phyloP scores from a whole-genome alignment of 2,113 vertebrate species.

The Pheucticus melanocephalus region DNA sequence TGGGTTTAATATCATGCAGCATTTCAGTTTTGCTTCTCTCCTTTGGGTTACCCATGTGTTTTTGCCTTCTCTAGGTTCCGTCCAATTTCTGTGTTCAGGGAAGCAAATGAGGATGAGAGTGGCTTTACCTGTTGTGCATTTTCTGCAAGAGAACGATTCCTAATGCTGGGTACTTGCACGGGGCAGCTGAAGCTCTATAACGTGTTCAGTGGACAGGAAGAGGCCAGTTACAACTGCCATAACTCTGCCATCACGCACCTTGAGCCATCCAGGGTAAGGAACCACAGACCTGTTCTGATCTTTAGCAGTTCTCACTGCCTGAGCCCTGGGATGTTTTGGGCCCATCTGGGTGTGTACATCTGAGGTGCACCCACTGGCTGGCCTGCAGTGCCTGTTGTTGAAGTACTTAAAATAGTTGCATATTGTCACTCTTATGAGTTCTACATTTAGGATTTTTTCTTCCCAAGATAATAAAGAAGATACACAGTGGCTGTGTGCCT shows the following conservation, averaged over 20 bases:
- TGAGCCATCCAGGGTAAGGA: constrained; percentile 90
- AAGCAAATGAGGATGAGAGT: constrained; percentile 97
- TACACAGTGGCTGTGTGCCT: neutral
- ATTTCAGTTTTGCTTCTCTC: neutral
- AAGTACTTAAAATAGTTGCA: neutral
- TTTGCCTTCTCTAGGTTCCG: constrained; percentile 82
- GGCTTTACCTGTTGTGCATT: constrained; percentile 98
- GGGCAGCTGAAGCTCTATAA: constrained; percentile 98
- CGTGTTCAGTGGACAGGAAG: constrained; percentile 96
- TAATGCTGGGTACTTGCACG: constrained; percentile 97
- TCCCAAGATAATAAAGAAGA: neutral
- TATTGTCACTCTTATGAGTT: neutral
- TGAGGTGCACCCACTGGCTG: neutral
- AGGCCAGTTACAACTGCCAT: constrained; percentile 97
- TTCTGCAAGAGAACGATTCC: constrained; percentile 94
- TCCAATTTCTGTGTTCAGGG: constrained; percentile 96
- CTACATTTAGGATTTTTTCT: neutral
- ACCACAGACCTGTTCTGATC: neutral
- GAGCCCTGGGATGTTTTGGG: neutral
- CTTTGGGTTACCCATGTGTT: neutral
- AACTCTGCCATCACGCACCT: constrained; percentile 96
- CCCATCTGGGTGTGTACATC: neutral
- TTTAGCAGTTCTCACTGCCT: neutral
- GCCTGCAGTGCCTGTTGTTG: neutral
- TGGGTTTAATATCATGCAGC: neutral